phyloP scores from a whole-genome alignment of 2,113 vertebrate genomes.

The Casuarius casuarius region DNA sequence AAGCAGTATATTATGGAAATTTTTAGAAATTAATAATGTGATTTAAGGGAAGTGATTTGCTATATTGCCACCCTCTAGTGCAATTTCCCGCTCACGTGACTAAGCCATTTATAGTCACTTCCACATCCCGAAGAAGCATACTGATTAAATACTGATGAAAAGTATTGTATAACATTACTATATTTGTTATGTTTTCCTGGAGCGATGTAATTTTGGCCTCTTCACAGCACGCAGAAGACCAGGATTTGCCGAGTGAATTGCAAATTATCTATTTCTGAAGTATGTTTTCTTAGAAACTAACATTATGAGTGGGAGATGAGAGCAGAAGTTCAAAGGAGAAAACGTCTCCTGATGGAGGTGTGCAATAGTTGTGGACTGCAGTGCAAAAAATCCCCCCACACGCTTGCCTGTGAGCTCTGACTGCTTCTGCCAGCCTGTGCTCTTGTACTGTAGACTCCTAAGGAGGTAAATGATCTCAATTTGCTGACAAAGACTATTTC shows the following conservation, averaged over 20 bases:
- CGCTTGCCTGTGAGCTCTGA: neutral
- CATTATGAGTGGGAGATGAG: accelerated
- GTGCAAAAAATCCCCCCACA: neutral
- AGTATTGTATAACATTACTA: accelerated
- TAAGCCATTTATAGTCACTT: neutral
- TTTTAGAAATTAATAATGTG: neutral
- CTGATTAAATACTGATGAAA: too few relatives aligned
- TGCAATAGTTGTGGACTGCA: accelerated
- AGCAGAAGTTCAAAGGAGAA: accelerated
- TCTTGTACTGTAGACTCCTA: neutral
- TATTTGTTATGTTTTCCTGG: neutral
- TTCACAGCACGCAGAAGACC: too few relatives aligned
- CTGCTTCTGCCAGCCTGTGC: too few relatives aligned
- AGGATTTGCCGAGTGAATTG: accelerated
- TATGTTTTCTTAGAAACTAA: neutral
- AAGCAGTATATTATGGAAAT: neutral
- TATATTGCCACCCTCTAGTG: neutral
- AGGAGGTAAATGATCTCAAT: neutral
- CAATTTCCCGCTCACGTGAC: neutral
- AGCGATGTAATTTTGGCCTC: accelerated
- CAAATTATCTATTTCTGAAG: accelerated
- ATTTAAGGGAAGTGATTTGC: neutral
- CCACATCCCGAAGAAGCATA: neutral
- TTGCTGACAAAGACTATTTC: neutral
- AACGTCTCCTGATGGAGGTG: accelerated